Conservation (phyloP, 2,888 invertebrate genomes). For the Pteria penguin region DNA sequence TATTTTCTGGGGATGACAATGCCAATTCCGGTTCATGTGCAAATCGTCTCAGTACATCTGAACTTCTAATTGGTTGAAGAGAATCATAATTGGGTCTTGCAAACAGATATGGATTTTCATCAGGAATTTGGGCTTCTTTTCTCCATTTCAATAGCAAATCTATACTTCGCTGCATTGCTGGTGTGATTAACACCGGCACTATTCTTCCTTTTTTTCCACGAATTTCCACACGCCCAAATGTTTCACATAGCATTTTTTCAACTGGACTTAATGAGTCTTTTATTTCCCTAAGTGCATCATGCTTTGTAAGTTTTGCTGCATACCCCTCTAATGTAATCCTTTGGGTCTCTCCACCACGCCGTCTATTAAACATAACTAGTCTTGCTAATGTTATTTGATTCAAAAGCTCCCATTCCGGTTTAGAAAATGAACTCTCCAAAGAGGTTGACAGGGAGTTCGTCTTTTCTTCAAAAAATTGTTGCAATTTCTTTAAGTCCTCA, state of each 20-base stretch:
- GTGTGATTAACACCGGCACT: conserved; percentile 35
- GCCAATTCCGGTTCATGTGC: background rate
- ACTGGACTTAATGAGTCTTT: conserved; percentile 27
- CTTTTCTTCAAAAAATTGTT: conserved; percentile 19
- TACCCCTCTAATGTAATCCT: conserved; percentile 21
- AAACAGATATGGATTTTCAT: conserved; percentile 46
- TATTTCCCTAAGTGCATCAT: conserved; percentile 27
- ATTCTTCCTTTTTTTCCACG: conserved; percentile 35
- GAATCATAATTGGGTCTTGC: conserved; percentile 37
- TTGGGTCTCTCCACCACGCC: conserved; percentile 34
- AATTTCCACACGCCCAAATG: conserved; percentile 33
- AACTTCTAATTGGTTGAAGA: conserved; percentile 30
- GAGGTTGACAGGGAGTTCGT: background rate
- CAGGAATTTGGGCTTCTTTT: conserved; percentile 24
- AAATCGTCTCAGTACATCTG: conserved; percentile 37
- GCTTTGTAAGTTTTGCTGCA: conserved; percentile 9
- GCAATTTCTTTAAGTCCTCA: conserved; percentile 27
- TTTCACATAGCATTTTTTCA: conserved; percentile 31
- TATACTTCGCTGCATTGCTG: conserved; percentile 28
- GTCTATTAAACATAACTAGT: conserved; percentile 38
- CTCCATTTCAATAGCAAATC: conserved; percentile 40
- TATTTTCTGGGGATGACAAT: background rate
- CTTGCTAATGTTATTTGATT: conserved; percentile 14
- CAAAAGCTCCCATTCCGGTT: conserved; percentile 14
- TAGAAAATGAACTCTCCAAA: conserved; percentile 5